Base-by-base conservation (phyloP, 1,140 invertebrate species). In the Caerostris darwini region DNA sequence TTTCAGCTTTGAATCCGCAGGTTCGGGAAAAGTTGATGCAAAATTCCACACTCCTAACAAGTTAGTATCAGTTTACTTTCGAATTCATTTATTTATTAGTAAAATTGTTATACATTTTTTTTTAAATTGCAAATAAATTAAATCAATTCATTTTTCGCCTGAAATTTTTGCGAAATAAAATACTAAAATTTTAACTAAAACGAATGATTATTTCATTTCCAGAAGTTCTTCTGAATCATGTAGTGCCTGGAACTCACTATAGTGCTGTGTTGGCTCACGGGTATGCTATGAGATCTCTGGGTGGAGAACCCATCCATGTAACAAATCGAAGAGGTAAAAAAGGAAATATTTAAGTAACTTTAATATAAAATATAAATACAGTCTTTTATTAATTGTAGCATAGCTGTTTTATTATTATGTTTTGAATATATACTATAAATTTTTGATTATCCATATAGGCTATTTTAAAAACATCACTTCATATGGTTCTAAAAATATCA, bases 261-360 rank as follows among this genome's bases (percentile, higher is more conserved):
- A 94, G 93, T n/a, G 88, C 93, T 7, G 93, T 94, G 3, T 59
- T 94, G 10, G 77, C 93, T n/a, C 87, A 94, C 69, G 93, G 93
- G 50, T 94, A 83, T 61, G 50, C 87, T 2, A 19, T 94, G 19
- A 94, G 82, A 50, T 67, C 87, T 5, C 34, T 94, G 14, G 87
- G 87, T 58, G 93, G 93, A 19, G 92, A 94, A 14, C 87, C 87
- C 7, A 85, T 94, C 1, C 77, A 83, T 69, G 82, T 94, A 5
- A 94, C 93, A 5, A 94, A 90, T 6, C 34, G 93, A 90, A 90
- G 93, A 90, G 93, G 93, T 94, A 61, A 59, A 34, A 19, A 19
- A 19, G 34, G 12, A 58, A 54, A 34, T 81, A n/a, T 5, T 77
- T 34, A 50, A 19, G 19, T 12, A 7, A 77, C 19, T 34, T 34